Evolutionary conservation across 2,888 invertebrate species (phyloP).

Genomic region (Drosophila infuscata): DNA sequence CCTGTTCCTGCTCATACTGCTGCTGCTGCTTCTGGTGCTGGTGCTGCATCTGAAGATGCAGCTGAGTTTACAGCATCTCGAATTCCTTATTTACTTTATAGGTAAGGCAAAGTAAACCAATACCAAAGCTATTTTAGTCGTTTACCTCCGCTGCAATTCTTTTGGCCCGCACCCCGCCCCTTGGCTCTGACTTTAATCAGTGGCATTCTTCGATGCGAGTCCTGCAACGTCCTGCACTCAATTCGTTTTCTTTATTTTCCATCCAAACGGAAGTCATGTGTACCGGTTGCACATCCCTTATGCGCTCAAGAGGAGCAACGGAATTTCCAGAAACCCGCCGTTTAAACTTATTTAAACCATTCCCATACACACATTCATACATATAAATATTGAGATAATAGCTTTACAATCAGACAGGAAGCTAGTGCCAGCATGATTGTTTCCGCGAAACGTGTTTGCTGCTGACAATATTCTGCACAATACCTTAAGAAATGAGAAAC

Average conservation of each 20-base stretch:
- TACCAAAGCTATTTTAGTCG: conserved; percentile 71
- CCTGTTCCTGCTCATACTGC: conserved; percentile 5
- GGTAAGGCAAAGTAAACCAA: conserved; percentile 61
- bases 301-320: conserved; percentile 51
- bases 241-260: conserved; percentile 76
- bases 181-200: conserved; percentile 68
- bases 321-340: conserved; percentile 22
- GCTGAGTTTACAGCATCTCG: conserved; percentile 52
- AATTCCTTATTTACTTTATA: conserved; percentile 77
- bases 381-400: conserved; percentile 57
- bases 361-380: conserved; percentile 17
- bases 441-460: conserved; percentile 75
- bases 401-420: conserved; percentile 78
- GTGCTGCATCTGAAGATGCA: conserved; percentile 18
- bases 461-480: conserved; percentile 32
- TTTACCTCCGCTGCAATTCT: conserved; percentile 53
- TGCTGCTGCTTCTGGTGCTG: not conserved
- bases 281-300: conserved; percentile 71
- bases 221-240: conserved; percentile 72
- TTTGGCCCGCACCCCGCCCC: conserved; percentile 15
- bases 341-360: conserved; percentile 56
- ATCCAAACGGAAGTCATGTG: conserved; percentile 72
- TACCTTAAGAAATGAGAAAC: conserved; percentile 25
- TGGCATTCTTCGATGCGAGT: conserved; percentile 70
- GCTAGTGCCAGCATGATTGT: conserved; percentile 77